Evolutionary conservation across 2,113 vertebrate species (phyloP), one percentile per base, ranked within the genome.

Genomic region (Pogonocichla stellata): DNA sequence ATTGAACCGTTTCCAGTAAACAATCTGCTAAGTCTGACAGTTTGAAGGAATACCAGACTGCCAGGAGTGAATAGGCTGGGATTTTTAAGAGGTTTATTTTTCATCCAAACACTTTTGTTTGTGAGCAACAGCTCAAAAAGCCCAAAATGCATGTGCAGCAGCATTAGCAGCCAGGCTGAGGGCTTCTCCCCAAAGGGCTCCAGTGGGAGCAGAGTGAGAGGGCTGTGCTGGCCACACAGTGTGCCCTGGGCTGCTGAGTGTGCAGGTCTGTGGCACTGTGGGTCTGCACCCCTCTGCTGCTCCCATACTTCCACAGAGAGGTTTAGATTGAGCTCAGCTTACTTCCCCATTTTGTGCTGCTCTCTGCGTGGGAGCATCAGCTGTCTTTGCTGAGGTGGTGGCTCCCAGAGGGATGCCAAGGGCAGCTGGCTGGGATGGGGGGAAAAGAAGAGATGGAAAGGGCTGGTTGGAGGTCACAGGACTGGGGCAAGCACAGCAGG

Each of bases 11-110:
- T 97, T 98, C 97, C 97, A 98, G 96, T 97, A 98, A 98, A 97
- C 97, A 98, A 98, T 98, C 98, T 98, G 98, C 97, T 97, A 98
- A 97, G 97, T 98, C 97, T 98, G 97, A 98, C 97, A 98, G 97
- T 97, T 98, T 97, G 97, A 98, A 98, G 97, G 96, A 98, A 97
- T 93, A 98, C 96, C 95, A 97, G 96, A 96, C 96, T 98, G 97
- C 97, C 97, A 96, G 97, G 96, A 97, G 86, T 97, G 97, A 98
- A 98, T 97, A 97, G 97, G 95, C 96, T 98, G 95, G 86, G 65
- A 96, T 97, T 97, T 98, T 97, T 96, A 96, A 98, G 98, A 97
- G 97, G 96, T 97, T 97, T 98, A 98, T 98, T 98, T 98, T 98
- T 97, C 97, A 97, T 97, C 89, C 56, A 62, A 98, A 92, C 95